These are phyloP conservation scores for Pseudochaenichthys georgianus DNA, from an alignment of 2,797 vertebrate species.

Conservation along the genomic window DNA sequence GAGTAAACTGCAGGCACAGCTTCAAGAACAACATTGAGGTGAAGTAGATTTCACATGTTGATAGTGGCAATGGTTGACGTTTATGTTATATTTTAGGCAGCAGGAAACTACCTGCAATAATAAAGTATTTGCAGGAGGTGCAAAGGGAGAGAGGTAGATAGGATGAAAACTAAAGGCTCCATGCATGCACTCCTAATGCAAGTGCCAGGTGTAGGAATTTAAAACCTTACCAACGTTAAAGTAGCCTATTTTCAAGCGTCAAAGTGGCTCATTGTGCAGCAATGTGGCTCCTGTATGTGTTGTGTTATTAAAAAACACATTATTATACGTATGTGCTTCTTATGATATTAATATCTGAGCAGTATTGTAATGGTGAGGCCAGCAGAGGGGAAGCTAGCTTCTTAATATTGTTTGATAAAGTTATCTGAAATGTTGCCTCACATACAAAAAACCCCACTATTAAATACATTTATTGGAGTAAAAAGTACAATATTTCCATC, in stretches of 20 bases:
- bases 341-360: not conserved
- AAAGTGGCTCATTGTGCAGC: not conserved
- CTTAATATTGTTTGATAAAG: not conserved
- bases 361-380: not conserved
- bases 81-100: slow-evolving; percentile 11
- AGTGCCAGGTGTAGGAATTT: not conserved
- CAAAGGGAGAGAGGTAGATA: not conserved
- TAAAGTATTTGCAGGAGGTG: not conserved
- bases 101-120: not conserved
- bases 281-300: not conserved
- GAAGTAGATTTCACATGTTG: slow-evolving; percentile 17
- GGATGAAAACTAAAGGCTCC: not conserved
- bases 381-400: not conserved
- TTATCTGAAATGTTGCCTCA: not conserved
- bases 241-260: not conserved
- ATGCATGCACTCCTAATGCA: not conserved
- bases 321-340: not conserved
- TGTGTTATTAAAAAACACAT: not conserved
- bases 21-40: not conserved
- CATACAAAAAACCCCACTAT: not conserved
- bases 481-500: not conserved
- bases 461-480: not conserved
- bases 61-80: not conserved
- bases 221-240: not conserved
- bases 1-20: not conserved